Base-by-base conservation (phyloP, 2,888 invertebrate species). In the Apamea crenata region DNA sequence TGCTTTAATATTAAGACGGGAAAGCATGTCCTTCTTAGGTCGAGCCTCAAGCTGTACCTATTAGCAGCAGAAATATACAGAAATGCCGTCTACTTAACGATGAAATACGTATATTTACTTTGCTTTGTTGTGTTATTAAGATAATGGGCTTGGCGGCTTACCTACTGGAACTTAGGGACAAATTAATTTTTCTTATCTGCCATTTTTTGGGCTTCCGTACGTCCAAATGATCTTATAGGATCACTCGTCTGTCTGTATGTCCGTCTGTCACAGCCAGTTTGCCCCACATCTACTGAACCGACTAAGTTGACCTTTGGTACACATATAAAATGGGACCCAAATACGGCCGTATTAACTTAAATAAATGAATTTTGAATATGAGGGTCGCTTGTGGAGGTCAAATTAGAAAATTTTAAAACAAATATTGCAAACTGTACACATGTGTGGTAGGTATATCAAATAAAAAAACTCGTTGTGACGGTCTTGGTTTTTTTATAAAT, bases 1-100 rank as follows among this genome's bases (percentile, higher is more conserved):
- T 90, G 87, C 89, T 92, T 93, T 93, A 93, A 93, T 36, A 36
- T 93, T 94, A 93, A 93, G 91, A 90, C 87, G 86, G 88, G 90
- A 92, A 93, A 93, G 93, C 92, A 92, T 89, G 87, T 89, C 89
- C 88, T 91, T 87, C 88, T 91, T 90, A 78, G 78, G 74, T 87
- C 76, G 83, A 86, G 86, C 77, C 7, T 36, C 32, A 47, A 44
- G 77, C 59, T 87, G 87, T 90, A 70, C 32, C 50, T 56, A 89
- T 89, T 85, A 84, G 84, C 84, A 80, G 79, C 56, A 32, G 44
- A 63, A 56, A 78, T 67, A 79, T 81, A 82, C 56, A 82, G 73
- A 80, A 80, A 78, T 81, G 69, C 78, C 53, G 66, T 81, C 61
- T 69, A 73, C 73, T 89, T 83, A 72, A 66, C 53, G 56, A 74